Conservation (phyloP, 2,113 vertebrate genomes). For the Petrocephalus microphthalmus region DNA sequence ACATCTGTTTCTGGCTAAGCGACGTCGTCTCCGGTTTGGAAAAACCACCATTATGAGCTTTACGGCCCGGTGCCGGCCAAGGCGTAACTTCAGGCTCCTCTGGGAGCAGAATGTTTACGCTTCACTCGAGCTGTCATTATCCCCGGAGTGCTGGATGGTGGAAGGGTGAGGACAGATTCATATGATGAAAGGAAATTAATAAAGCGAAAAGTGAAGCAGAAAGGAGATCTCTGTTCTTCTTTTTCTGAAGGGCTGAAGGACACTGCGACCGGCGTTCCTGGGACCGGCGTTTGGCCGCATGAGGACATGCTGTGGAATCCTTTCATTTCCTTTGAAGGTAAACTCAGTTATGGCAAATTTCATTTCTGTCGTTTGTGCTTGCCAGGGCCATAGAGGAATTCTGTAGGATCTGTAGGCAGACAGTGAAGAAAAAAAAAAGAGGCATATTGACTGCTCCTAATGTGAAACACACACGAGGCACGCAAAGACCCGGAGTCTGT, state of each 20-base stretch:
- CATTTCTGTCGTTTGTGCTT: constrained; percentile 3
- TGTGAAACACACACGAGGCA: constrained; percentile 47
- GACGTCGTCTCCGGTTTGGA: not conserved
- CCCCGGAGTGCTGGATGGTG: not conserved
- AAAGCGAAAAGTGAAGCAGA: not conserved
- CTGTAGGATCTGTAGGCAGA: constrained; percentile 5
- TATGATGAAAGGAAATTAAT: not conserved
- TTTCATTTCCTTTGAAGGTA: not conserved
- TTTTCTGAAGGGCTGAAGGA: too few relatives aligned
- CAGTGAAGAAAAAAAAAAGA: constrained; percentile 16
- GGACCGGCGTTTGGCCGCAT: not conserved
- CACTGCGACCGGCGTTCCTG: not conserved
- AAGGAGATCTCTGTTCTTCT: not conserved
- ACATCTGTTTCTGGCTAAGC: constrained; percentile 9
- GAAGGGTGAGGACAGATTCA: too few relatives aligned
- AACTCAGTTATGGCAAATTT: not conserved
- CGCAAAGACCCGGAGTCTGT: constrained; percentile 42
- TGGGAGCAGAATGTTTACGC: not conserved
- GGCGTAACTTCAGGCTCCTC: not conserved
- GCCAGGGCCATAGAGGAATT: not conserved
- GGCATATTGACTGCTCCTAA: constrained; percentile 35
- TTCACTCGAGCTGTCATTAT: not conserved
- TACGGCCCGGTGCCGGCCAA: not conserved
- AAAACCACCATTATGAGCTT: constrained; percentile 2
- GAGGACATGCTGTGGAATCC: not conserved